Percentiles rank a stretch among this genome's conserved stretches.
phyloP scores from a whole-genome alignment of 2,797 vertebrate genomes.

The Enteromius mattozi region DNA sequence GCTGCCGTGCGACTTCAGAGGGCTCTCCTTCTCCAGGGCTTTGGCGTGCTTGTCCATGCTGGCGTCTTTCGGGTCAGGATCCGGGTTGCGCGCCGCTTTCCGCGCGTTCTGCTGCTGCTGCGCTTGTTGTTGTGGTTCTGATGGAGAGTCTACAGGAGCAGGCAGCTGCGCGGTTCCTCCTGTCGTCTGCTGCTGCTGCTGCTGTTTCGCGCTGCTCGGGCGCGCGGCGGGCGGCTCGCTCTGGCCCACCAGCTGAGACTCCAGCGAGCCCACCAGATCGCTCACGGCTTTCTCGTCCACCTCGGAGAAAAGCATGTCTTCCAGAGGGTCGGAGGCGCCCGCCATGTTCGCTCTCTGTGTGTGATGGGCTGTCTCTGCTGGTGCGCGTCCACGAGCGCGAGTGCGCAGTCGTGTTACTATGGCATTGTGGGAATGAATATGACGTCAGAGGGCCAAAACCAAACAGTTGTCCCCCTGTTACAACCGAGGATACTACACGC shows the following conservation, averaged over 20 bases:
- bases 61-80: slow-evolving; percentile 73
- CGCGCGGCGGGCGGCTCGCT: slow-evolving; percentile 43
- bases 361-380: slow-evolving; percentile 51
- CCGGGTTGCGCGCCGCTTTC: slow-evolving; percentile 74
- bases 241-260: slow-evolving; percentile 84
- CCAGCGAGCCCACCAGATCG: slow-evolving; percentile 86
- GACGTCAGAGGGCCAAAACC: slow-evolving; percentile 72
- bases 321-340: slow-evolving; percentile 82
- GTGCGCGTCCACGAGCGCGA: slow-evolving; percentile 60
- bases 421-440: slow-evolving; percentile 84
- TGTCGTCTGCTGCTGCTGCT: slow-evolving; percentile 79
- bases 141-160: slow-evolving; percentile 77
- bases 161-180: slow-evolving; percentile 72
- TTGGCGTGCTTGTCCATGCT: slow-evolving; percentile 71
- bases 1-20: slow-evolving; percentile 77
- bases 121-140: slow-evolving; percentile 76
- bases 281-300: slow-evolving; percentile 90
- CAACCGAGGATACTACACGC: not conserved
- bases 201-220: slow-evolving; percentile 76
- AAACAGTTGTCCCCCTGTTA: slow-evolving; percentile 39
- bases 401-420: slow-evolving; percentile 84
- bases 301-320: slow-evolving; percentile 89
- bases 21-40: slow-evolving; percentile 72
- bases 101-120: slow-evolving; percentile 72
- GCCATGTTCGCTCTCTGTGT: slow-evolving; percentile 80